Evolutionary conservation across 2,113 vertebrate species (phyloP), one percentile per base, ranked within the genome.

Genomic region (Microcebus jonahi): DNA sequence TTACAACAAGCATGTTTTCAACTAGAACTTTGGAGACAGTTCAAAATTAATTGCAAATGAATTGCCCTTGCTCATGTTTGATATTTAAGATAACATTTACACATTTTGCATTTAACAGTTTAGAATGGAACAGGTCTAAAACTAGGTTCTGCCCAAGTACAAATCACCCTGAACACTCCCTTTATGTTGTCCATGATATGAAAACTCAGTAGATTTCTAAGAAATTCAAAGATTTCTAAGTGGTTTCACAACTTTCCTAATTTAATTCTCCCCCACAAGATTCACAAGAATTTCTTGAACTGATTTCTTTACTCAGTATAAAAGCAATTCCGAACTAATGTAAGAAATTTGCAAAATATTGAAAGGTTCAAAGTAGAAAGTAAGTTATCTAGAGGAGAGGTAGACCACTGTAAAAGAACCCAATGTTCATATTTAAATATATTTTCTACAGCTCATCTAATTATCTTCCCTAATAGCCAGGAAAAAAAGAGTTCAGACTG

Each of bases 21-120:
- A 65, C 91, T 95, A 94, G 92, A 29, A 8, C 83, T 97, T 81
- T 90, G 63, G 70, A 59, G 81, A 88, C 65, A 67, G 36, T 31
- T 93, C 88, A 88, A 73, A 94, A 90, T 94, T 96, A 97, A 98
- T 95, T 97, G 73, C 59, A 82, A 97, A 97, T 83, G 97, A 98
- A 98, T 92, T 92, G 48, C 70, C 80, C 93, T 95, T 96, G 86
- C 45, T 88, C 75, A 73, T 88, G 71, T 76, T 39, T 97, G 57
- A 95, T 96, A 80, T 65, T 94, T 96, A 63, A 93, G 61, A 88
- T 90, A 93, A 86, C 65, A 83, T 59, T 70, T 42, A 86, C 88
- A 45, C 27, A n/a, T 83, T 96, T 93, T 85, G 9, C 75, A 57
- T 95, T 95, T 81, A 76, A 53, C 81, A 91, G 45, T 55, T 86